These are phyloP conservation scores for Antheraea mylitta DNA, from an alignment of 1,140 invertebrate species.

Conservation along the genomic window DNA sequence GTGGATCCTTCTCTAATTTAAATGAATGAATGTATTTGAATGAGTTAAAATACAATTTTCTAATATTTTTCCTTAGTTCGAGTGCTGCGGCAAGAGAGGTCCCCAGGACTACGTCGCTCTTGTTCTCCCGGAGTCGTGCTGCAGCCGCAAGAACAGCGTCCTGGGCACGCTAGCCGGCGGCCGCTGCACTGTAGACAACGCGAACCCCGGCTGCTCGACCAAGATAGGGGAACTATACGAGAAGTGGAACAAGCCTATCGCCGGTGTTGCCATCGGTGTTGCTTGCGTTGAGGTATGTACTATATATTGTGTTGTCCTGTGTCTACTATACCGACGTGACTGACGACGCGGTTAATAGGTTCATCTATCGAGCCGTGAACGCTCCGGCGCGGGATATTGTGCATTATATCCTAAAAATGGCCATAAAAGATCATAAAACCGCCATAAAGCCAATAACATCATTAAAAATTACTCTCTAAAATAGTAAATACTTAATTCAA, in stretches of 20 bases:
- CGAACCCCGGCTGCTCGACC: conserved; percentile 73
- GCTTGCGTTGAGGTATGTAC: conserved; percentile 82
- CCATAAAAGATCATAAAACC: too few relatives aligned
- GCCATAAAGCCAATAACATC: too few relatives aligned
- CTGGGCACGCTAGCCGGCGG: conserved; percentile 42
- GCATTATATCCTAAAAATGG: too few relatives aligned
- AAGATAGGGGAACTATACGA: conserved; percentile 69
- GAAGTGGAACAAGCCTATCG: conserved; percentile 79
- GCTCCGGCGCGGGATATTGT: too few relatives aligned
- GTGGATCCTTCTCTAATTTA: too few relatives aligned
- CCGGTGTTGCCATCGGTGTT: conserved; percentile 82
- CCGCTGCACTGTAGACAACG: conserved; percentile 63
- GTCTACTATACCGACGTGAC: too few relatives aligned
- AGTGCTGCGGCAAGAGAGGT: conserved; percentile 82
- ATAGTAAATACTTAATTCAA: too few relatives aligned
- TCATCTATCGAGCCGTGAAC: too few relatives aligned
- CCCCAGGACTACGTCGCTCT: conserved; percentile 65
- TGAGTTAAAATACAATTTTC: neutral
- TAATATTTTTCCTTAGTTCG: conserved; percentile 67
- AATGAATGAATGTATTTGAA: too few relatives aligned
- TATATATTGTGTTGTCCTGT: too few relatives aligned
- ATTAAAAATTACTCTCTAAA: too few relatives aligned
- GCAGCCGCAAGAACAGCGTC: conserved; percentile 51
- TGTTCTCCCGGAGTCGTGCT: conserved; percentile 61
- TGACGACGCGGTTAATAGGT: too few relatives aligned